Percentiles rank a stretch among this genome's conserved stretches.
Evolutionary conservation across 2,888 invertebrate genomes (phyloP).

Genomic region (Slavum lentiscoides): DNA sequence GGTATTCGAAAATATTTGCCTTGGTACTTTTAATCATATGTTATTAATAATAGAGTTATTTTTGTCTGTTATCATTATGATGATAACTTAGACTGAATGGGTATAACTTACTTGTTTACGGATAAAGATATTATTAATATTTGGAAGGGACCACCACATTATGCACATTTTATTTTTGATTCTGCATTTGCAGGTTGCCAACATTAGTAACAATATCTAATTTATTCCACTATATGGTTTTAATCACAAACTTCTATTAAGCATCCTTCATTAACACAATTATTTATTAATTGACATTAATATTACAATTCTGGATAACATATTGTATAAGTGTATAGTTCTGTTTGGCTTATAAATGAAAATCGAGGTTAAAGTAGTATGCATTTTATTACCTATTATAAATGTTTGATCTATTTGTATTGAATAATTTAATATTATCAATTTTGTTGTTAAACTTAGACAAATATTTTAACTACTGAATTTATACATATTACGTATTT

Average conservation of each 20-base stretch:
- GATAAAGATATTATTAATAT: background rate
- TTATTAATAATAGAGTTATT: conserved; percentile 22
- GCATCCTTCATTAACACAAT: background rate
- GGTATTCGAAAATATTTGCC: background rate
- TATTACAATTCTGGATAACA: too few species aligned
- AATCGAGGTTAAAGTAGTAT: too few species aligned
- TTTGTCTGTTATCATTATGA: conserved; percentile 28
- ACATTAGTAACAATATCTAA: background rate
- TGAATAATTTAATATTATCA: background rate
- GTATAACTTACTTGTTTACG: background rate
- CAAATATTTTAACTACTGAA: background rate
- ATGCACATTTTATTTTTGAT: background rate
- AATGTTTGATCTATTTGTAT: background rate
- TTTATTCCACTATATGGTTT: background rate
- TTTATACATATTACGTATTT: too few species aligned
- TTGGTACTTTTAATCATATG: background rate
- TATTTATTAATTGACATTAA: too few species aligned
- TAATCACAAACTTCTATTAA: background rate
- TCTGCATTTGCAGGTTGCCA: background rate
- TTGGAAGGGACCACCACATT: background rate
- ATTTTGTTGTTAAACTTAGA: background rate
- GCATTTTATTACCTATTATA: too few species aligned
- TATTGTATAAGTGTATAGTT: too few species aligned
- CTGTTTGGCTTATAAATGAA: too few species aligned
- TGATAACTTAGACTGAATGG: conserved; percentile 5